These are phyloP conservation scores for Psittacara wagleri DNA, from an alignment of 2,113 vertebrate genomes.

Conservation along the genomic window DNA sequence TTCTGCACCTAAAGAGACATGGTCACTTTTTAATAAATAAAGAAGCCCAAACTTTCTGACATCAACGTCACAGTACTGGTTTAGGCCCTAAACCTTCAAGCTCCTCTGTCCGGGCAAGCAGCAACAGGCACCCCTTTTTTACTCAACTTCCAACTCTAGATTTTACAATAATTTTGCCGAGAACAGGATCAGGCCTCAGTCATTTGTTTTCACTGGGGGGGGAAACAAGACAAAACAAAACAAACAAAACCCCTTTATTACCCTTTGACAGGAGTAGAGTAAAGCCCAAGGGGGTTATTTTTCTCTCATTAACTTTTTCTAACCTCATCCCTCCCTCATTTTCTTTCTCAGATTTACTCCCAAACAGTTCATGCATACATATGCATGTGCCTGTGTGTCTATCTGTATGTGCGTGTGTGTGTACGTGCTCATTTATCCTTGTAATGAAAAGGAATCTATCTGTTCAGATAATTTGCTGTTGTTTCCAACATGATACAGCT, in stretches of 20 bases:
- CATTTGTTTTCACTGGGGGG: neutral
- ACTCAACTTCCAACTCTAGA: neutral
- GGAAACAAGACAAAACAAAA: constrained; percentile 48
- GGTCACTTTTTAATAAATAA: neutral
- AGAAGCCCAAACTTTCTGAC: constrained; percentile 18
- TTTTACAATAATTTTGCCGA: neutral
- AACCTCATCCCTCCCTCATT: constrained; percentile 15
- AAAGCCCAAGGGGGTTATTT: constrained; percentile 29
- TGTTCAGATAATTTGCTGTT: constrained; percentile 48
- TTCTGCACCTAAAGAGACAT: constrained; percentile 35
- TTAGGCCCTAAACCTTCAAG: neutral
- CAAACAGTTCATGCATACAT: neutral
- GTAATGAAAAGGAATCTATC: constrained; percentile 39
- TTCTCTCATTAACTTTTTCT: constrained; percentile 48
- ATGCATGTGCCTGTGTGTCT: neutral
- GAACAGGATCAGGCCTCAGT: constrained; percentile 5
- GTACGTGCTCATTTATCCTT: neutral
- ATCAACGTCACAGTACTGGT: neutral
- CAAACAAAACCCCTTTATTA: constrained; percentile 55
- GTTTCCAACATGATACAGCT: constrained; percentile 30
- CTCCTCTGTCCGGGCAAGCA: neutral
- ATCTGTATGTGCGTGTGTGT: neutral
- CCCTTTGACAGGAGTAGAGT: neutral
- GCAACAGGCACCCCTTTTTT: neutral
- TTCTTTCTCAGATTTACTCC: constrained; percentile 13